phyloP scores from a whole-genome alignment of 2,113 vertebrate species.

The Coptodon rendalli region DNA sequence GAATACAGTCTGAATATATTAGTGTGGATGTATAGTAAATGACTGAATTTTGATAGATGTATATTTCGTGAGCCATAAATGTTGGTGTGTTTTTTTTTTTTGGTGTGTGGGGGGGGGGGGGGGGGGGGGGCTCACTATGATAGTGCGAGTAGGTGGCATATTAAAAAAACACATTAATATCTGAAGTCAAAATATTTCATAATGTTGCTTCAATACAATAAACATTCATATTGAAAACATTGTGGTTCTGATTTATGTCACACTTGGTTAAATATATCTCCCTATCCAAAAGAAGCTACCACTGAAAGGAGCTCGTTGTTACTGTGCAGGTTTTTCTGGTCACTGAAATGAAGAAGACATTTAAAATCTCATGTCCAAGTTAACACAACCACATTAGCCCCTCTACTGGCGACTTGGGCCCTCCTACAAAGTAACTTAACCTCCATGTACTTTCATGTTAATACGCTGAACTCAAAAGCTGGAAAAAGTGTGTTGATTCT shows the following conservation, averaged over 20 bases:
- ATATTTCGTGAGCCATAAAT: too few relatives aligned
- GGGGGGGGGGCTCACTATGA: not conserved
- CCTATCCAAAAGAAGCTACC: not conserved
- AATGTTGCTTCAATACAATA: not conserved
- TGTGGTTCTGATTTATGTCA: not conserved
- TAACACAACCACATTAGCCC: not conserved
- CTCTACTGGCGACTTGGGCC: not conserved
- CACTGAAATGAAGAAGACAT: not conserved
- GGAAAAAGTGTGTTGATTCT: not conserved
- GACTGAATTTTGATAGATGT: too few relatives aligned
- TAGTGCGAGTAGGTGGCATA: not conserved
- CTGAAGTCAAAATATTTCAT: not conserved
- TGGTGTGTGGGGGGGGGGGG: too few relatives aligned
- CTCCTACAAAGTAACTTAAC: not conserved
- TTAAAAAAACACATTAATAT: not conserved
- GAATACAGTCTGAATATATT: too few relatives aligned
- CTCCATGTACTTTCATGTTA: not conserved
- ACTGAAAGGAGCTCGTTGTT: not conserved
- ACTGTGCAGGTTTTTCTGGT: not conserved
- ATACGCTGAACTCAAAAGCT: not conserved
- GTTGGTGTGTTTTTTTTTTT: too few relatives aligned
- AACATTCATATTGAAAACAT: not conserved
- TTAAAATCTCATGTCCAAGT: not conserved
- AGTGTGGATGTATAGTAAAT: too few relatives aligned
- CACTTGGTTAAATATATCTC: not conserved